phyloP scores from a whole-genome alignment of 2,797 vertebrate species.

The Trachurus trachurus region DNA sequence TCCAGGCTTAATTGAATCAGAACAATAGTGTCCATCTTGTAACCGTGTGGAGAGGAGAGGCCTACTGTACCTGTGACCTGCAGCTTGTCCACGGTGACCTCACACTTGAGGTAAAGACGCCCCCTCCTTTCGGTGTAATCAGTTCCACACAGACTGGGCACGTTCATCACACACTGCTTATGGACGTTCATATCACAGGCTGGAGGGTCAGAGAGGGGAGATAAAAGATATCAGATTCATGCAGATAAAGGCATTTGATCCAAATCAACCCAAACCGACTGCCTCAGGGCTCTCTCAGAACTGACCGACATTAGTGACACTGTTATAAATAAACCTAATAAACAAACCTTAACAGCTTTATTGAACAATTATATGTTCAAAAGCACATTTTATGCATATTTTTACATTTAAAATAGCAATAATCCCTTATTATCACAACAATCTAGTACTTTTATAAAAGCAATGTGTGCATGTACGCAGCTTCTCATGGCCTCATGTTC shows the following conservation, averaged over 20 bases:
- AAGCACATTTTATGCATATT: background rate
- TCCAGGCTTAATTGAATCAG: slow-evolving; percentile 15
- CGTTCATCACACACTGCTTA: slow-evolving; percentile 96
- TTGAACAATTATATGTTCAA: background rate
- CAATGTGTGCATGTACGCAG: background rate
- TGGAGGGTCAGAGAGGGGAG: slow-evolving; percentile 72
- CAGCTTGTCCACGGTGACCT: slow-evolving; percentile 91
- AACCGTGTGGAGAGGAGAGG: background rate
- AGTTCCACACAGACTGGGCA: slow-evolving; percentile 97
- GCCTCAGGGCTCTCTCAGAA: background rate
- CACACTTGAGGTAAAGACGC: slow-evolving; percentile 92
- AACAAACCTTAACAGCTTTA: background rate
- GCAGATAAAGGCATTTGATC: background rate
- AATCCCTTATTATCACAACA: background rate
- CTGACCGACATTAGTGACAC: background rate
- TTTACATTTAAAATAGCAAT: background rate
- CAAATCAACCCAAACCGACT: slow-evolving; percentile 14
- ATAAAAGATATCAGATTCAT: slow-evolving; percentile 11
- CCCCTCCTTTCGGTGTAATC: slow-evolving; percentile 96
- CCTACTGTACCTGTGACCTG: slow-evolving; percentile 89
- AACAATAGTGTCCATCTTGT: background rate
- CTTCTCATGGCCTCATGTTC: slow-evolving; percentile 8
- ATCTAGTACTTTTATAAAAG: background rate
- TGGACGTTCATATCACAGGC: slow-evolving; percentile 99
- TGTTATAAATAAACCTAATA: too few relatives aligned